Evolutionary conservation across 2,888 invertebrate genomes (phyloP), one percentile per base, ranked within the genome.

Genomic region (Caenorhabditis wallacei): DNA sequence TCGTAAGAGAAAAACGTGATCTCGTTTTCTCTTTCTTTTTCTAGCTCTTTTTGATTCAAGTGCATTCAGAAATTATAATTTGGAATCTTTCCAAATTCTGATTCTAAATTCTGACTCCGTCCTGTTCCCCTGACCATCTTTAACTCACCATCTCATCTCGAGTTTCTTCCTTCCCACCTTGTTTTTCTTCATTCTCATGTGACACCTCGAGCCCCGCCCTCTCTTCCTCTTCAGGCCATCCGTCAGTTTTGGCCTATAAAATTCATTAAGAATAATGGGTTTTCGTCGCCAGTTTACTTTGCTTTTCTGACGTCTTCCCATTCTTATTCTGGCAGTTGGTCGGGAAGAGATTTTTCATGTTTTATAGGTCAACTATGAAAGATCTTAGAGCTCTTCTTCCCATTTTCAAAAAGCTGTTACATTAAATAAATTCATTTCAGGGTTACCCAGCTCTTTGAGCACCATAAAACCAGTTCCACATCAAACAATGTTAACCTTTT

Each of bases 251-350:
- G 53, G 57, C 63, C 61, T 70, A 69, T 63, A 63, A 76, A 76
- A 68, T 72, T 74, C 80, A 80, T 80, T 68, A 80, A 57, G 68
- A 68, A 68, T 80, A 80, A 80, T 80, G 80, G 74, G 61, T 61
- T 80, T 68, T 59, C 43, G 69, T 63, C 69, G 59, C n/a, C 37
- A 18, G n/a, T 37, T 18, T 40, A 10, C 40, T 59, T 16, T 43
- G 24, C n/a, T 43, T 61, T 24, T 16, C 43, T 43, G 16, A 43
- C 40, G 22, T 43, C 53, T 18, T 13, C 13, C 43, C 8, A 30
- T 30, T 57, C 57, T 20, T 24, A 2, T 26, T n/a, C 10, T 22
- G 11, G 35, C n/a, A 56, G 18, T n/a, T 56, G 13, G n/a, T 5
- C 10, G 22, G 20, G 7, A n/a, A 35, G 18, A 59, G 40, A 11